A percentile compares a stretch with the other conserved stretches of the same genome.
These are phyloP conservation scores for Ips nitidus DNA, from an alignment of 1,140 invertebrate species.

Conservation along the genomic window DNA sequence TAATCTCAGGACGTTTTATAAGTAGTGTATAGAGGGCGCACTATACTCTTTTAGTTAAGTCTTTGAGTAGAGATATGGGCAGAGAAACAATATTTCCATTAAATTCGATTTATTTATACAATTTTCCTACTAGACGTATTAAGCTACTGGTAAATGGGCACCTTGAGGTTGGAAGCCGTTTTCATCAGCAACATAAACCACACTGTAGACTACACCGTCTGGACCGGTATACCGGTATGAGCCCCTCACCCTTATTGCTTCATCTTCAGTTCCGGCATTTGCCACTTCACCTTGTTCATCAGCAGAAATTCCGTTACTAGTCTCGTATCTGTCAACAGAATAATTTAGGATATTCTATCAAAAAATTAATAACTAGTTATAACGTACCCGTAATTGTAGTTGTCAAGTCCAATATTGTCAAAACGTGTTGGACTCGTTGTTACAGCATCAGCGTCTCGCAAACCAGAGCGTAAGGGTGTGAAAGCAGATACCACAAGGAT, in stretches of 20 bases:
- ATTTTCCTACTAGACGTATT: too few relatives aligned
- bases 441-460: too few relatives aligned
- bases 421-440: slow-evolving; percentile 35
- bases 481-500: too few relatives aligned
- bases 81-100: too few relatives aligned
- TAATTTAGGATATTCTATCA: neutral
- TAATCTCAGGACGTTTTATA: too few relatives aligned
- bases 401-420: slow-evolving; percentile 54
- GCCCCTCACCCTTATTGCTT: slow-evolving; percentile 61
- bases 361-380: slow-evolving; percentile 4
- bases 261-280: slow-evolving; percentile 59
- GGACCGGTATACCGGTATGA: slow-evolving; percentile 65
- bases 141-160: too few relatives aligned
- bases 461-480: too few relatives aligned
- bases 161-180: slow-evolving; percentile 68
- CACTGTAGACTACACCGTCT: slow-evolving; percentile 63
- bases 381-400: slow-evolving; percentile 57
- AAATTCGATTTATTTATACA: too few relatives aligned
- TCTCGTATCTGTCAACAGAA: slow-evolving; percentile 59
- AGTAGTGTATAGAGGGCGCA: too few relatives aligned
- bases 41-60: too few relatives aligned
- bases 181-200: slow-evolving; percentile 71
- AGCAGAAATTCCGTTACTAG: slow-evolving; percentile 65
- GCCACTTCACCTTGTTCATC: slow-evolving; percentile 63
- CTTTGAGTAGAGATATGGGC: too few relatives aligned